Evolutionary conservation across 2,113 vertebrate genomes (phyloP), one percentile per base, ranked within the genome.

Genomic region (Cryptotis parvus): DNA sequence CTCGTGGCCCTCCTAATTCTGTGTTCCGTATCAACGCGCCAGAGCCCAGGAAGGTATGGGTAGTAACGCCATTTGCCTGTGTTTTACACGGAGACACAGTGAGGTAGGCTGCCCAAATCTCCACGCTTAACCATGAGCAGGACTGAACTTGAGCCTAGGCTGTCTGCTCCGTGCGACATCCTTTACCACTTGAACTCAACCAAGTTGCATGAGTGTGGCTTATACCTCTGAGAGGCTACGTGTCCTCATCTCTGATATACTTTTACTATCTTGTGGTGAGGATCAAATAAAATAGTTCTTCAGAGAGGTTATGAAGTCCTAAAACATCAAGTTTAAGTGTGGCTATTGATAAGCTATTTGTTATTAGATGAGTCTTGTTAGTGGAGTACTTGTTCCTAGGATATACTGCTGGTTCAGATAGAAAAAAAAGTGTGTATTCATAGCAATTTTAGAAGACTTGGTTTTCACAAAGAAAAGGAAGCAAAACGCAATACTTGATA

Each of bases 401-500:
- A 84, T 49, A 3, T 73, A 6, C 39, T 87, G 29, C 26, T 70
- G 35, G 43, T 39, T 80, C 73, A 63, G 20, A 37, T 55, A n/a
- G 49, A 66, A 81, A 92, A 84, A 9, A 27, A 27, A 14, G n/a
- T 0, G 0, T 72, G 9, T 55, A 69, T 80, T 45, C 79, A 63
- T 52, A 39, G 63, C 76, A 89, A 41, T 91, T 37, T 76, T 31
- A 84, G 89, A 74, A 92, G 77, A 70, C 31, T 26, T 31, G 35
- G 74, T 5, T 84, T 89, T 70, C 65, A 78, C 33, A 77, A 49
- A 79, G 63, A 49, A 49, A 66, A n/a, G n/a, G n/a, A n/a, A 39
- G 58, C 15, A 35, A 3, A 33, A 76, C 27, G 66, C 12, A 12
- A 55, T 18, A 4, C 58, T 78, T 63, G 65, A 39, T 15, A 29